Evolutionary conservation across 2,113 vertebrate species (phyloP), one percentile per base, ranked within the genome.

Genomic region (Carassius carassius): DNA sequence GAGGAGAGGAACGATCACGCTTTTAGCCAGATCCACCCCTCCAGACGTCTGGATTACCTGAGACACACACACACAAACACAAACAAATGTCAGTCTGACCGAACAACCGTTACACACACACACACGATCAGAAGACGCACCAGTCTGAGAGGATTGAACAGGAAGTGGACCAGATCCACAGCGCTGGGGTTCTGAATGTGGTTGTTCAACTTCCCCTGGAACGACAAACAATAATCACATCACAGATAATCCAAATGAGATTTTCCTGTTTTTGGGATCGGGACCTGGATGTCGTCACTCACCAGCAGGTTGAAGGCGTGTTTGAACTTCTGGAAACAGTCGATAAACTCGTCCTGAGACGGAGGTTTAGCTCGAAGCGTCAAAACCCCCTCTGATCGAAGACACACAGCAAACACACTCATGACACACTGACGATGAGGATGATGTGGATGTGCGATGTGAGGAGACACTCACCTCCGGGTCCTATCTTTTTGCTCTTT

Each of bases 321-420:
- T 86, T 99, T 99, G 92, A 99, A 99, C 86, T 99, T 99, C 91
- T 99, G 98, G 85, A 99, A 96, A 90, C 97, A 99, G 91, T 99
- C 96, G 1, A 99, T 29, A 75, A 99, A 99, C 83, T 98, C 97
- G 21, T 97, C 96, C 82, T 97, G 94, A 32, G 88, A 78, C 0
- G 98, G 98, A 5, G 97, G 95, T 84, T 95, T 98, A 78, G 98
- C 95, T 78, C 98, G 93, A 69, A 99, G 95, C 0, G 98, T 99
- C 84, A 99, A 94, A 86, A 99, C 96, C 44, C 98, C 98, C 96
- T 99, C 98, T 99, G 89, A 95, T 93, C 2, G 78, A 76, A 89
- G 7, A 76, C 74, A 86, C 0, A 0, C 81, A 63, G 76, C 87
- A 19, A 72, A 41, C 12, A 54, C 3, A 82, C 65, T 65, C 25